Conservation (phyloP, 2,797 vertebrate species). For the Sebastes vulpes region DNA sequence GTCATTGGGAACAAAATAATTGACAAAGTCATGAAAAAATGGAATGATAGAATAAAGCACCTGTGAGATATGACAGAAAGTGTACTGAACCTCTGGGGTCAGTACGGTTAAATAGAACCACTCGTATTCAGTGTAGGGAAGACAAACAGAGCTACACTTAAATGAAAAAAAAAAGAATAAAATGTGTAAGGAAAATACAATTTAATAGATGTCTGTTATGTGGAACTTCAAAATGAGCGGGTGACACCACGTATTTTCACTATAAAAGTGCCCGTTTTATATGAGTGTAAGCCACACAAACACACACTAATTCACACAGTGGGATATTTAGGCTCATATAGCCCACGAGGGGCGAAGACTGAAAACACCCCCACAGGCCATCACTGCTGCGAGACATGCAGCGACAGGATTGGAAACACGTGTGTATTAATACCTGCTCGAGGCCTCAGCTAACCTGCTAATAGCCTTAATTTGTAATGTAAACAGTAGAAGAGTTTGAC, state of each 20-base stretch:
- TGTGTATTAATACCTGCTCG: conserved; percentile 75
- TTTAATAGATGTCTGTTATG: background rate
- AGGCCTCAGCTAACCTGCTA: conserved; percentile 72
- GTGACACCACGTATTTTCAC: conserved; percentile 9
- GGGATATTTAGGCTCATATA: conserved; percentile 28
- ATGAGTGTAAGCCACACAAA: background rate
- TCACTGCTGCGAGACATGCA: conserved; percentile 26
- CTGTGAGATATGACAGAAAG: background rate
- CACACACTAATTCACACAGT: conserved; percentile 1
- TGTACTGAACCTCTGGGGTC: background rate
- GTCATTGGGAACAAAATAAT: background rate
- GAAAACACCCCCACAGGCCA: conserved; percentile 59
- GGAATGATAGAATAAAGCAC: background rate
- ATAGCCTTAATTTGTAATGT: conserved; percentile 82
- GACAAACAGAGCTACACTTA: background rate
- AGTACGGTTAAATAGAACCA: background rate
- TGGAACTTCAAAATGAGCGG: background rate
- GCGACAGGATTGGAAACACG: conserved; percentile 73
- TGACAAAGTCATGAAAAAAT: background rate
- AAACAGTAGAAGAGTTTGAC: conserved; percentile 79
- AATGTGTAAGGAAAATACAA: background rate
- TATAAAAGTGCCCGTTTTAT: conserved; percentile 10
- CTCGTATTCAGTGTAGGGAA: background rate
- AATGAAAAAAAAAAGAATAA: background rate
- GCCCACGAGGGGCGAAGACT: conserved; percentile 36